Evolutionary conservation across 2,888 invertebrate species (phyloP), one percentile per base, ranked within the genome.

Genomic region (Zygaena filipendulae): DNA sequence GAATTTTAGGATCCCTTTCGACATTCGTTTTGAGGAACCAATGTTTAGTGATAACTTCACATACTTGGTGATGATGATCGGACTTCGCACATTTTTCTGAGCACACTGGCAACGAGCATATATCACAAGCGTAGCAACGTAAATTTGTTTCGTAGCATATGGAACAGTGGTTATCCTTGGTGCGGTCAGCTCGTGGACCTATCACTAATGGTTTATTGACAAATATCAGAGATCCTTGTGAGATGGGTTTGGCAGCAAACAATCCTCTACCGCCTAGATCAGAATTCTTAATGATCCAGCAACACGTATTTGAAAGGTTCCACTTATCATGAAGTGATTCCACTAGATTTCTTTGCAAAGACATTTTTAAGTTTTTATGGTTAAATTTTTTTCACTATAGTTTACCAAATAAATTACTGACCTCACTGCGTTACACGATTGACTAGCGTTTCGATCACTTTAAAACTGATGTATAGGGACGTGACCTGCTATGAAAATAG

Each of bases 71-170:
- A 52, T 91, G 91, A 13, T 48, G 39, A n/a, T 53, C 36, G 0
- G 82, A 70, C 27, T 70, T 64, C 44, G 82, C 70, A 47, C 92
- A 91, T 26, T 58, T 47, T 20, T 68, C 52, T 1, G 83, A 82
- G 53, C 92, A 92, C 11, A 90, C 64, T 3, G 84, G 83, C 38
- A 89, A 63, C 5, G 82, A 82, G 49, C 91, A 92, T 36, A 68
- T 77, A 26, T 77, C 68, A 57, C 91, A 91, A 5, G 72, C 30
- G 27, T 38, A 43, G 33, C 56, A 60, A 11, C 40, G 30, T 30
- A 63, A 58, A 38, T 66, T 52, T 30, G 61, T 59, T 45, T 74
- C 72, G 46, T 82, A 86, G 50, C 90, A 91, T 38, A 68, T 77
- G 3, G 84, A 75, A 53, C 90, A 91, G 38, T 77, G 77, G 25